Conservation (phyloP, 1,140 invertebrate species). For the Habropoda laboriosa region DNA sequence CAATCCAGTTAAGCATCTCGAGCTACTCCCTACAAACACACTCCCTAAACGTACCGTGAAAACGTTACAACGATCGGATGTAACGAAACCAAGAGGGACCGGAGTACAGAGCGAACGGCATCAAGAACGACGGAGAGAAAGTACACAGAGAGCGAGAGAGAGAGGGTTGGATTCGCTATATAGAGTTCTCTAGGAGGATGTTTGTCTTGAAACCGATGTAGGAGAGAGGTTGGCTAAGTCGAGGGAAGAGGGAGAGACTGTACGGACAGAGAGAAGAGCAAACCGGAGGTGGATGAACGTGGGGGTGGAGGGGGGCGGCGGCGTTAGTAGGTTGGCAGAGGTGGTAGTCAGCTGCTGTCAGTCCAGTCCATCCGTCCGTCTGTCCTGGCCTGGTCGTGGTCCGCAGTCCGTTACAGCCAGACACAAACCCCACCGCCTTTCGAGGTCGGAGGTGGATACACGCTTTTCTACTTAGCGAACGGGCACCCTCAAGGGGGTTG, state of each 20-base stretch:
- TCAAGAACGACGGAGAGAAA: neutral
- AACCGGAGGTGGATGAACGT: slow-evolving; percentile 13
- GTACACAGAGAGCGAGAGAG: neutral
- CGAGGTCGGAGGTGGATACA: slow-evolving; percentile 78
- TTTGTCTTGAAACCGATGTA: slow-evolving; percentile 62
- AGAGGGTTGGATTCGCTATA: too few relatives aligned
- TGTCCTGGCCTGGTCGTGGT: slow-evolving; percentile 55
- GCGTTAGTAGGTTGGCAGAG: slow-evolving; percentile 53
- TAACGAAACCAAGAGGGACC: neutral
- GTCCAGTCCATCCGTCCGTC: slow-evolving; percentile 65
- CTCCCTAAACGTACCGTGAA: neutral
- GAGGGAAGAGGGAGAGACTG: slow-evolving; percentile 71
- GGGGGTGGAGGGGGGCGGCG: slow-evolving; percentile 5
- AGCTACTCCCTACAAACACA: slow-evolving; percentile 4
- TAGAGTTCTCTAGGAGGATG: slow-evolving; percentile 48
- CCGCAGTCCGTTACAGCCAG: slow-evolving; percentile 64
- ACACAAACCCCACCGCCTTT: slow-evolving; percentile 68
- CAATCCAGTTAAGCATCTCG: neutral
- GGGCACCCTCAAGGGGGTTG: slow-evolving; percentile 75
- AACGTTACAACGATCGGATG: slow-evolving; percentile 25
- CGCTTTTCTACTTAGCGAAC: slow-evolving; percentile 82
- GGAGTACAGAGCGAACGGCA: too few relatives aligned
- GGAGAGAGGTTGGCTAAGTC: slow-evolving; percentile 53
- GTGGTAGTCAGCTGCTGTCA: slow-evolving; percentile 76
- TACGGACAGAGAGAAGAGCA: slow-evolving; percentile 54